These are phyloP conservation scores for Lutraria lutraria DNA, from an alignment of 2,888 invertebrate genomes.

Conservation along the genomic window DNA sequence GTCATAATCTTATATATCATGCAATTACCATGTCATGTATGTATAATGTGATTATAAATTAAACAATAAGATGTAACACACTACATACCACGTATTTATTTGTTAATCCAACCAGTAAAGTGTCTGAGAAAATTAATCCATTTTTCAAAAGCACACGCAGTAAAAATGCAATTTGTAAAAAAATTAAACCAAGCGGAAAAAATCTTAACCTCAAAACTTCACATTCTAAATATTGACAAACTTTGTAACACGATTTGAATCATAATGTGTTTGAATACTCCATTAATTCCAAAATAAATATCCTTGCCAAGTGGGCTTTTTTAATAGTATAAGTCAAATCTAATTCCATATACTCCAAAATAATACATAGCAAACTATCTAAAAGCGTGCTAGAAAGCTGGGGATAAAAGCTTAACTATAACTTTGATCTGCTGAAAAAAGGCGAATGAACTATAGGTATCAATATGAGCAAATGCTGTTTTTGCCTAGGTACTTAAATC, in stretches of 20 bases:
- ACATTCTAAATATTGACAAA: no score
- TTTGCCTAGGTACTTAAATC: neutral
- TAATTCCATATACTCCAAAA: neutral
- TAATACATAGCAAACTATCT: neutral
- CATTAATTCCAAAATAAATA: no score
- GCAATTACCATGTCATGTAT: neutral
- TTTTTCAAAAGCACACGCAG: neutral
- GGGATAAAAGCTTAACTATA: neutral
- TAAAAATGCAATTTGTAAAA: neutral
- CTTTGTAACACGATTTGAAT: no score
- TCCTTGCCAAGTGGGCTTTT: no score
- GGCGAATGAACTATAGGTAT: neutral
- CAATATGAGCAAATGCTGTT: neutral
- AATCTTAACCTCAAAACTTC: no score
- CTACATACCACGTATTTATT: neutral
- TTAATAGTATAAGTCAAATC: no score
- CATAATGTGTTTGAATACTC: no score
- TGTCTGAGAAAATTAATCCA: neutral
- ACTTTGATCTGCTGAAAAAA: neutral
- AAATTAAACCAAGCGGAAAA: no score
- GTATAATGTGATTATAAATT: neutral
- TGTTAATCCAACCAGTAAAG: neutral
- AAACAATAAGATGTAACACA: neutral
- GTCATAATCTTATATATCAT: neutral
- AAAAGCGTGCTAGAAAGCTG: neutral